Conservation (phyloP, 2,113 vertebrate species). For the Misgurnus anguillicaudatus region DNA sequence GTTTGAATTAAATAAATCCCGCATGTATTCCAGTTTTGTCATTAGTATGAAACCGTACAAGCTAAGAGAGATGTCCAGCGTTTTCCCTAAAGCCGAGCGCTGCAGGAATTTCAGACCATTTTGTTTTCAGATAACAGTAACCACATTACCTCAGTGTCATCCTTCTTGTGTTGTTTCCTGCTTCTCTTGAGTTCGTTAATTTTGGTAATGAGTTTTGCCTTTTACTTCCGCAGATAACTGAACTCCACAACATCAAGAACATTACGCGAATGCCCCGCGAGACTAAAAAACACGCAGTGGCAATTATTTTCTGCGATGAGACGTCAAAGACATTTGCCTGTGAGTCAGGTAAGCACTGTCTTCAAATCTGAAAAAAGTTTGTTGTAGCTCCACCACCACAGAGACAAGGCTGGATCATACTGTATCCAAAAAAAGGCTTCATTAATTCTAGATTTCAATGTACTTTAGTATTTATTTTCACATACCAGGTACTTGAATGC, state of each 20-base stretch:
- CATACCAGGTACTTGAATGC: slow-evolving; percentile 52
- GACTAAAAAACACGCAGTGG: slow-evolving; percentile 97
- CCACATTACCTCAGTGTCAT: slow-evolving; percentile 21
- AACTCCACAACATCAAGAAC: slow-evolving; percentile 97
- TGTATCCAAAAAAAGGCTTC: slow-evolving; percentile 49
- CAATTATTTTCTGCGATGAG: slow-evolving; percentile 97
- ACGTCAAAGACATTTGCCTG: slow-evolving; percentile 98
- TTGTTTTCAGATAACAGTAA: slow-evolving; percentile 35
- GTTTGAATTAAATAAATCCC: not conserved
- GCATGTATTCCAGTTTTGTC: not conserved
- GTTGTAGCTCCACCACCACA: slow-evolving; percentile 3
- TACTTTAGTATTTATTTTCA: slow-evolving; percentile 52
- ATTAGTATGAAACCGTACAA: not conserved
- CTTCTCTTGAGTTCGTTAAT: slow-evolving; percentile 58
- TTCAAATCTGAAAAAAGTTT: slow-evolving; percentile 37
- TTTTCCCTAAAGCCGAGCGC: not conserved
- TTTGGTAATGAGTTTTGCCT: slow-evolving; percentile 66
- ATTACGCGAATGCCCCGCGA: slow-evolving; percentile 96
- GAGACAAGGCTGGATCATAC: slow-evolving; percentile 4
- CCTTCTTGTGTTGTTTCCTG: not conserved
- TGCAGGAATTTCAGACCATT: slow-evolving; percentile 19
- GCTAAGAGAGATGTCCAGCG: not conserved
- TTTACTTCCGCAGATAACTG: slow-evolving; percentile 85
- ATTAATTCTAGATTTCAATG: slow-evolving; percentile 55
- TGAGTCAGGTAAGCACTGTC: slow-evolving; percentile 89